These are phyloP conservation scores for Ophion ventricosus DNA, from an alignment of 2,888 invertebrate genomes.

Conservation along the genomic window DNA sequence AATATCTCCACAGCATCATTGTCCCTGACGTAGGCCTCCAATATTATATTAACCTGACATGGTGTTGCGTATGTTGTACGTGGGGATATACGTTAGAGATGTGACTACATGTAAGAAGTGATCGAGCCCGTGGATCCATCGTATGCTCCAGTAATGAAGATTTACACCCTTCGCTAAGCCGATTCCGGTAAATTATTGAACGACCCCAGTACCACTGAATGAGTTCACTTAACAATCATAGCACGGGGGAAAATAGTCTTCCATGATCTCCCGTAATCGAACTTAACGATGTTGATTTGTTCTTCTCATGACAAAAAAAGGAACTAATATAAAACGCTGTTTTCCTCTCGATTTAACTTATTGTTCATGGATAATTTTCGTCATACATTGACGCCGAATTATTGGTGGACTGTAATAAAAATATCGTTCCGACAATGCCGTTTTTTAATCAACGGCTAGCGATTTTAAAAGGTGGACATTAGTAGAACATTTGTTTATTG, in stretches of 20 bases:
- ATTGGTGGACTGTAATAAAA: no score
- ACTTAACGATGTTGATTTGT: constrained; percentile 12
- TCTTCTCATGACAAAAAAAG: not conserved
- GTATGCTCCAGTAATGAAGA: constrained; percentile 57
- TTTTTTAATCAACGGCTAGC: no score
- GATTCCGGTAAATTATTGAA: constrained; percentile 61
- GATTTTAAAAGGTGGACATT: no score
- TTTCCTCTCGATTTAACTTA: not conserved
- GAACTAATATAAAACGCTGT: not conserved
- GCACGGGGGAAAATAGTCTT: constrained; percentile 17
- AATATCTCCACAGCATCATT: not conserved
- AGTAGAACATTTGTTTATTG: no score
- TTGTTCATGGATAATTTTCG: no score
- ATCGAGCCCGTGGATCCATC: constrained; percentile 24
- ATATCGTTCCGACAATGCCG: no score
- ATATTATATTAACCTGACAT: not conserved
- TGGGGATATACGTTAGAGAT: not conserved
- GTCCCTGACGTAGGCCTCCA: not conserved
- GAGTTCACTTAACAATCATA: constrained; percentile 38
- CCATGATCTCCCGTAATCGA: constrained; percentile 5
- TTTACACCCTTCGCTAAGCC: constrained; percentile 66
- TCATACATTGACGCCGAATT: no score
- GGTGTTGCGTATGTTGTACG: not conserved
- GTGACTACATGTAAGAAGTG: constrained; percentile 1
- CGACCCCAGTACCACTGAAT: constrained; percentile 7